Evolutionary conservation across 2,113 vertebrate genomes (phyloP).

Genomic region (Saccopteryx bilineata): DNA sequence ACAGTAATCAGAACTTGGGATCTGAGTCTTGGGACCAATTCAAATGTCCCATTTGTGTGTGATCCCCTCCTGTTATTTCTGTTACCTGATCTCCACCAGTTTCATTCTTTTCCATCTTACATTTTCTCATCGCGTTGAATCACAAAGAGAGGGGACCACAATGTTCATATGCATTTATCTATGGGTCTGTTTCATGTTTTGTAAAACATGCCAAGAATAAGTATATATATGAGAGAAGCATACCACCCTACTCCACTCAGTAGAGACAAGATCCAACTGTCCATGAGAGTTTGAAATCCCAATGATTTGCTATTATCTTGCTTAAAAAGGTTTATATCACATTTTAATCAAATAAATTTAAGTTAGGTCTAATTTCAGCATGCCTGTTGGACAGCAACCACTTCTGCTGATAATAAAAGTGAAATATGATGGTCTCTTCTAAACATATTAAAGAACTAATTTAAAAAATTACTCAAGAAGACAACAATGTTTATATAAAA

Average conservation of each 20-base stretch:
- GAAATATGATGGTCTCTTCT: background rate
- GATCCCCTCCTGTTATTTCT: background rate
- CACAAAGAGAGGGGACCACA: background rate
- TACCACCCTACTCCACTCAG: background rate
- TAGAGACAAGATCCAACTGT: background rate
- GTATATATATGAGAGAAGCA: background rate
- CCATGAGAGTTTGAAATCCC: background rate
- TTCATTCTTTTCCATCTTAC: accelerated
- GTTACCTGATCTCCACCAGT: no score
- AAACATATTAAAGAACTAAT: constrained; percentile 1
- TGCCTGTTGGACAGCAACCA: background rate
- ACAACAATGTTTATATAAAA: background rate
- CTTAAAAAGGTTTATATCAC: background rate
- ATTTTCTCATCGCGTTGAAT: background rate
- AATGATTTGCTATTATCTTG: background rate
- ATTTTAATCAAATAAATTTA: background rate
- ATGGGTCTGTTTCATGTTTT: background rate
- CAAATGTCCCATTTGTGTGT: background rate
- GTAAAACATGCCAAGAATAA: background rate
- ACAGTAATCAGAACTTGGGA: background rate
- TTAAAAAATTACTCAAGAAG: background rate
- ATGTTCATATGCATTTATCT: background rate
- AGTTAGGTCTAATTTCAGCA: background rate
- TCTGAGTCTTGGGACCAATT: background rate
- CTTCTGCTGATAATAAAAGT: background rate